These are phyloP conservation scores for Bungarus multicinctus DNA, from an alignment of 2,113 vertebrate genomes.

Conservation along the genomic window DNA sequence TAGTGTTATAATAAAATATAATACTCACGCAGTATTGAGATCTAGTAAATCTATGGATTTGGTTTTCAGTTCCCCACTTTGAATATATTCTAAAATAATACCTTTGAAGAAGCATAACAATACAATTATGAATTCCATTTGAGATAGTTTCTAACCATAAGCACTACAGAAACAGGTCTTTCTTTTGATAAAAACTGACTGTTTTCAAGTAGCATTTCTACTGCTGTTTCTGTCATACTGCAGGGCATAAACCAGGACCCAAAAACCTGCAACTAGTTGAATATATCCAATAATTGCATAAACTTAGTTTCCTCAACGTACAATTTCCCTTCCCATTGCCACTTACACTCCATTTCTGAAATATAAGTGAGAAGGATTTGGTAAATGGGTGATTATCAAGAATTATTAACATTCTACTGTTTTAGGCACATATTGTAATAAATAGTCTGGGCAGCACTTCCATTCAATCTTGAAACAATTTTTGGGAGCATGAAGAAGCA, in stretches of 20 bases:
- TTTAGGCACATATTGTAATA: background rate
- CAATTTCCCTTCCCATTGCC: background rate
- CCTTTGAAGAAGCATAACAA: slow-evolving; percentile 67
- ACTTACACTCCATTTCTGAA: background rate
- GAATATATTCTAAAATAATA: slow-evolving; percentile 89
- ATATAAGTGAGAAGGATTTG: background rate
- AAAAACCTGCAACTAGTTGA: background rate
- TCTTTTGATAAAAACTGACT: background rate
- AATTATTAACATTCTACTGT: background rate
- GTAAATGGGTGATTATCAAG: background rate
- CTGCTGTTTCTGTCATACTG: background rate
- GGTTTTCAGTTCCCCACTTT: slow-evolving; percentile 75
- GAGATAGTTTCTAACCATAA: background rate
- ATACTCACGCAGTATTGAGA: slow-evolving; percentile 80
- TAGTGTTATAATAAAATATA: background rate
- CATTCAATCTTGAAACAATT: background rate
- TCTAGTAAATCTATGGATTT: slow-evolving; percentile 89
- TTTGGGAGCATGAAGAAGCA: background rate
- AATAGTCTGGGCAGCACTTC: background rate
- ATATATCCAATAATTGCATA: background rate
- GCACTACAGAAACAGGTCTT: background rate
- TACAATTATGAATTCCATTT: slow-evolving; percentile 18
- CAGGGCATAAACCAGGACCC: background rate
- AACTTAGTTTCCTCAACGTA: background rate
- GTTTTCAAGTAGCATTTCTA: slow-evolving; percentile 14